Percentiles rank a stretch among this genome's conserved stretches.
These are phyloP conservation scores for Chrysaora quinquecirrha DNA, from an alignment of 30 jellyfish, hydroid and myxozoan genomes.

Conservation along the genomic window DNA sequence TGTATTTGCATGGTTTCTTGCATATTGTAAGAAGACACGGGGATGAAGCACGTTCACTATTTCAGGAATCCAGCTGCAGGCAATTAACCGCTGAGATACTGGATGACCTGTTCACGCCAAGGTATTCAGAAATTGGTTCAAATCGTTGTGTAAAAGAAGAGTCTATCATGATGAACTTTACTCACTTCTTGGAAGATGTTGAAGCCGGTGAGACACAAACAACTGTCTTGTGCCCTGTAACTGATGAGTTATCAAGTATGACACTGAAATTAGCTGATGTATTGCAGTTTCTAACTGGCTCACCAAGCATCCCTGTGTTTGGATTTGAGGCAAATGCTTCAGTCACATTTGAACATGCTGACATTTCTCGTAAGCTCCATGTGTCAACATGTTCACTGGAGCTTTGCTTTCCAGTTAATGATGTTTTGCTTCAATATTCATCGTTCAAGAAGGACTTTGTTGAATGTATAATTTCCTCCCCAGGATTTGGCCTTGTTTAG, in stretches of 20 bases:
- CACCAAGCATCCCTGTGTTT: slow-evolving; percentile 17
- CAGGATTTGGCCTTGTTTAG: slow-evolving; percentile 24
- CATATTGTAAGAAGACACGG: neutral
- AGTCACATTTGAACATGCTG: slow-evolving; percentile 9
- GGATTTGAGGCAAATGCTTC: slow-evolving; percentile 9
- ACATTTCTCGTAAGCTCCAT: slow-evolving; percentile 23
- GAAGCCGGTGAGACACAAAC: slow-evolving; percentile 25
- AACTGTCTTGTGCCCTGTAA: slow-evolving; percentile 18
- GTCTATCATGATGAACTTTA: slow-evolving; percentile 20
- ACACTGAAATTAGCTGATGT: slow-evolving; percentile 12
- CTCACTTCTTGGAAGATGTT: slow-evolving; percentile 32
- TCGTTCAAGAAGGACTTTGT: slow-evolving; percentile 9
- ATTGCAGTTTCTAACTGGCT: slow-evolving; percentile 17
- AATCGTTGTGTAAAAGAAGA: slow-evolving; percentile 24
- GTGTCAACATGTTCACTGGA: slow-evolving; percentile 11
- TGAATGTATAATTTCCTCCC: slow-evolving; percentile 22
- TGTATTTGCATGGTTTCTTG: neutral
- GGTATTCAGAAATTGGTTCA: slow-evolving; percentile 21
- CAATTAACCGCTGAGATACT: neutral
- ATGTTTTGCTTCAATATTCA: slow-evolving; percentile 7
- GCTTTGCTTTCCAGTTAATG: slow-evolving; percentile 25
- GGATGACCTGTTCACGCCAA: slow-evolving; percentile 22
- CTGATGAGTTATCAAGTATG: slow-evolving; percentile 17
- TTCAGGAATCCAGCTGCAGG: neutral
- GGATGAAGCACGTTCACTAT: neutral